Conservation (phyloP, 2,797 vertebrate genomes). For the Hydrophis major region DNA sequence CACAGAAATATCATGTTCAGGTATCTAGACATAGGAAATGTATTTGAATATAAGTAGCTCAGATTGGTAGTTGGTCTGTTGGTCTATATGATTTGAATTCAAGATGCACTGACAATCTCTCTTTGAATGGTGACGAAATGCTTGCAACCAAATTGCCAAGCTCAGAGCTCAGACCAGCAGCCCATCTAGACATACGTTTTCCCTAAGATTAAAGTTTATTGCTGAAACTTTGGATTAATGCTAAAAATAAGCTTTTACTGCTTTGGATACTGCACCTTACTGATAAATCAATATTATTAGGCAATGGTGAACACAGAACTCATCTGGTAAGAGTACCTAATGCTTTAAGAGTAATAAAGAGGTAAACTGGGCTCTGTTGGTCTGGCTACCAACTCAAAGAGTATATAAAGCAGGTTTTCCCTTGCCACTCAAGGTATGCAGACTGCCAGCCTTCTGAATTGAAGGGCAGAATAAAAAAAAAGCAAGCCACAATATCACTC, state of each 20-base stretch:
- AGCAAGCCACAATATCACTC: not conserved
- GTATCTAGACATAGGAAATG: not conserved
- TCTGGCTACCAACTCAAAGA: not conserved
- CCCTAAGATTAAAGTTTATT: not conserved
- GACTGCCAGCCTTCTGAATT: not conserved
- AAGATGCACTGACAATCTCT: too few species aligned
- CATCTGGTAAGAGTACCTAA: not conserved
- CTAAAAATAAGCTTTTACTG: not conserved
- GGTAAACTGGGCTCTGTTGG: too few species aligned
- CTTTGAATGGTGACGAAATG: too few species aligned
- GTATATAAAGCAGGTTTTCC: not conserved
- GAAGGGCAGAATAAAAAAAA: not conserved
- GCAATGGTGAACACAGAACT: not conserved
- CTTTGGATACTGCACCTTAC: not conserved
- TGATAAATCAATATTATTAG: not conserved
- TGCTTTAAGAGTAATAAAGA: not conserved
- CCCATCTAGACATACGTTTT: not conserved
- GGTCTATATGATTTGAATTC: too few species aligned
- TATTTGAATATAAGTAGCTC: too few species aligned
- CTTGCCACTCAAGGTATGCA: not conserved
- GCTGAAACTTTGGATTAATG: not conserved
- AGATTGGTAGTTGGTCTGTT: too few species aligned
- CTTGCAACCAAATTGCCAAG: too few species aligned
- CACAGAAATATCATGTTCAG: not conserved
- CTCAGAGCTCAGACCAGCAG: too few species aligned